Conservation (phyloP, 2,888 invertebrate genomes). For the Eudemis profundana region DNA sequence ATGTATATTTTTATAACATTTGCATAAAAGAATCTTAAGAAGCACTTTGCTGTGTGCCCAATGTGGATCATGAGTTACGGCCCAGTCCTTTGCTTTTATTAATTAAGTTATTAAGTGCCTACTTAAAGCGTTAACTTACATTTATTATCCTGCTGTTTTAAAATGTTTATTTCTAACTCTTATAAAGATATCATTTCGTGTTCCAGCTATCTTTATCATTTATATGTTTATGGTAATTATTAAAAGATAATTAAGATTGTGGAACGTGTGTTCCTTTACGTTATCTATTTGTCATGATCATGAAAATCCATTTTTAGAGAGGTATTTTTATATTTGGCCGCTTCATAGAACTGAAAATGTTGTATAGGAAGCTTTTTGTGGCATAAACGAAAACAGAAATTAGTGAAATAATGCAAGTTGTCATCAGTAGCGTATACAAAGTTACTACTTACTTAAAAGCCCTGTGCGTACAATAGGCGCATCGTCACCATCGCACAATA, state of each 20-base stretch:
- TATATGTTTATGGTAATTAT: background rate
- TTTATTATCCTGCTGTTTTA: conserved; percentile 39
- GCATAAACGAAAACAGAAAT: background rate
- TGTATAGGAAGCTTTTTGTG: too few species aligned
- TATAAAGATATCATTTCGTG: conserved; percentile 16
- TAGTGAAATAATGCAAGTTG: conserved; percentile 10
- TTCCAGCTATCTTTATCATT: conserved; percentile 18
- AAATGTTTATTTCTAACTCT: conserved; percentile 25
- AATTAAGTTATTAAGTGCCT: conserved; percentile 67
- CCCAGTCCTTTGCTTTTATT: conserved; percentile 60
- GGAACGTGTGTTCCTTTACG: background rate
- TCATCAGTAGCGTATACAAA: conserved; percentile 42
- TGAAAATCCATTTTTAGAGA: background rate
- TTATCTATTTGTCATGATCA: background rate
- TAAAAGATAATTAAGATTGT: conserved; percentile 7
- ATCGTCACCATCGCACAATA: conserved; percentile 48
- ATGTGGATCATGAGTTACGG: conserved; percentile 69
- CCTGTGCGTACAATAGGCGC: conserved; percentile 47
- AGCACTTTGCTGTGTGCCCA: conserved; percentile 70
- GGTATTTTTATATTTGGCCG: background rate
- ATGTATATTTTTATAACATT: conserved; percentile 73
- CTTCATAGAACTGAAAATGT: too few species aligned
- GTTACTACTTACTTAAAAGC: conserved; percentile 65
- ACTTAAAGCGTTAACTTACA: conserved; percentile 41
- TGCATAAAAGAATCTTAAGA: conserved; percentile 79